Evolutionary conservation across 2,888 invertebrate genomes (phyloP), one percentile per base, ranked within the genome.

Genomic region (Frankliniella intonsa): DNA sequence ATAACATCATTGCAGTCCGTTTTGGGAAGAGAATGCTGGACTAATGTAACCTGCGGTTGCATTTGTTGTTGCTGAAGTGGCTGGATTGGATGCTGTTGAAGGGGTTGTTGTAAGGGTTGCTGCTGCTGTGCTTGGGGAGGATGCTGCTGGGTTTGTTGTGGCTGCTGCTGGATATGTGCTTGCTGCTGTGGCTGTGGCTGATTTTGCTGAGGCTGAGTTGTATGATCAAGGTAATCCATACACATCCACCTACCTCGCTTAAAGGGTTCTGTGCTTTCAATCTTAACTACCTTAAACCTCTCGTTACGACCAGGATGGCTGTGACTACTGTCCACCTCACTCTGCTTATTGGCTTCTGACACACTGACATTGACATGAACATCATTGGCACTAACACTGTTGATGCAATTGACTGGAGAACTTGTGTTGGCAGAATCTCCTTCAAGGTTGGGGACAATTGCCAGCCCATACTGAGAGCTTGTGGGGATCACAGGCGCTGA

Each of bases 261-360:
- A 87, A 96, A 97, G 25, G 97, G 97, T 89, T 96, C 96, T n/a
- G 95, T 95, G 86, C 96, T 96, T 89, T 97, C 97, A 85, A 97
- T 96, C 90, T 97, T 97, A 69, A 97, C 97, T 86, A 97, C 96
- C 90, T 96, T 96, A 89, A 97, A 97, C 84, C 97, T 91, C 88
- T 94, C 94, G 88, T 93, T 94, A 86, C 93, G 91, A 87, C 92
- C 93, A 80, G 85, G 84, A 88, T 93, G 93, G 86, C 92, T 91
- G 87, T 94, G 93, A 86, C 93, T 91, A 84, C 89, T 87, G 85
- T 90, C 90, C 3, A 91, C 88, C 83, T 89, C 89, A 82, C 86
- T 89, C 89, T 89, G 89, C 88, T 90, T 90, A 25, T 76, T 76
- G 25, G 69, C 25, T 25, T 76, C 69, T 12, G 69, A 22, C 69